Conservation (phyloP, 2,888 invertebrate species). For the Metallyticus violacea region DNA sequence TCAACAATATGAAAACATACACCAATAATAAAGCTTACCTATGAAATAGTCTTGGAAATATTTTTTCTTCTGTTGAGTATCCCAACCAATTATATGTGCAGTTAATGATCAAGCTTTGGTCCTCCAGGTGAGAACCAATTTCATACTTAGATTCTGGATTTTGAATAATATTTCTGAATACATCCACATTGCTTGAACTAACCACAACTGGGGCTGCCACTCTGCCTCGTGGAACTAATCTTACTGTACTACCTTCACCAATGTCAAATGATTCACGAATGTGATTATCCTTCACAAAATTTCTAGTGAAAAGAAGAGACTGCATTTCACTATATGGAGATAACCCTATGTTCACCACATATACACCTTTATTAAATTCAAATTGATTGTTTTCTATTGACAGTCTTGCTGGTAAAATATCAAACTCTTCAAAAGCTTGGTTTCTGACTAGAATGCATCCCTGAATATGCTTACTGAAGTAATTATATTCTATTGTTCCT, state of each 20-base stretch:
- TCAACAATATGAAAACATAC: neutral
- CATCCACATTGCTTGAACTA: constrained; percentile 77
- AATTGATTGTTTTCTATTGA: constrained; percentile 85
- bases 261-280: constrained; percentile 81
- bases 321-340: constrained; percentile 85
- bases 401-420: constrained; percentile 67
- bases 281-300: constrained; percentile 81
- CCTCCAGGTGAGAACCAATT: constrained; percentile 90
- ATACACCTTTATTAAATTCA: constrained; percentile 77
- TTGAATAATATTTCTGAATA: constrained; percentile 87
- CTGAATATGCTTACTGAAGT: constrained; percentile 76
- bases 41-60: constrained; percentile 74
- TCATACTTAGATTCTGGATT: constrained; percentile 91
- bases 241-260: constrained; percentile 60
- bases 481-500: constrained; percentile 82
- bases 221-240: constrained; percentile 82
- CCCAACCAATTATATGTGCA: constrained; percentile 95
- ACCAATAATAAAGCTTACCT: constrained; percentile 42
- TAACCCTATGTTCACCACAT: constrained; percentile 82
- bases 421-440: constrained; percentile 74
- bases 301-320: constrained; percentile 78
- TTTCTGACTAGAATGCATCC: constrained; percentile 86
- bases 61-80: constrained; percentile 65
- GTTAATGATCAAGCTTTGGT: constrained; percentile 91
- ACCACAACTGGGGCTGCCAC: constrained; percentile 92